phyloP scores from a whole-genome alignment of 2,888 invertebrate species.

The Luffia ferchaultella region DNA sequence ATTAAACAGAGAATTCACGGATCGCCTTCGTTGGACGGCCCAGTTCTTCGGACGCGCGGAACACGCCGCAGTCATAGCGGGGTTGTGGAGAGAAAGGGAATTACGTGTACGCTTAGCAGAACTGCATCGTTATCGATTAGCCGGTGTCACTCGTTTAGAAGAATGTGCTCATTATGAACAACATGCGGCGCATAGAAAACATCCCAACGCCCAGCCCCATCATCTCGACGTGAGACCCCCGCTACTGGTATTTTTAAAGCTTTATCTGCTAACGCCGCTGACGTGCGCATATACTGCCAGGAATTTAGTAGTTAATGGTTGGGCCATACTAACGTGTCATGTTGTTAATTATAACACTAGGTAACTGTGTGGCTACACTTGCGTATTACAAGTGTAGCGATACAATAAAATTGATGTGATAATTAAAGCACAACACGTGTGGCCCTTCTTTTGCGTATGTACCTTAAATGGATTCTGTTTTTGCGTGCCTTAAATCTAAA shows the following conservation, averaged over 20 bases:
- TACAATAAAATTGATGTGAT: too few relatives aligned
- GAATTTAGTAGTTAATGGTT: slow-evolving; percentile 16
- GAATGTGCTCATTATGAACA: slow-evolving; percentile 91
- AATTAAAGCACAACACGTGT: too few relatives aligned
- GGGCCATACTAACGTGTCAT: slow-evolving; percentile 3
- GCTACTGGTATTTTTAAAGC: slow-evolving; percentile 24
- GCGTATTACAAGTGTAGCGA: too few relatives aligned
- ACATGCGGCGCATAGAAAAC: slow-evolving; percentile 70
- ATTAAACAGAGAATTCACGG: slow-evolving; percentile 74
- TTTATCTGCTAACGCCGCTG: slow-evolving; percentile 2
- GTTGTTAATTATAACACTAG: neutral
- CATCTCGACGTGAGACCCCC: slow-evolving; percentile 45
- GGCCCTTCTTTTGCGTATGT: too few relatives aligned
- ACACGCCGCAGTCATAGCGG: slow-evolving; percentile 80
- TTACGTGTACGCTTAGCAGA: slow-evolving; percentile 84
- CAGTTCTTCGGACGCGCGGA: slow-evolving; percentile 90
- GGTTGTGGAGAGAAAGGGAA: slow-evolving; percentile 85
- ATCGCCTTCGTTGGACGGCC: slow-evolving; percentile 84
- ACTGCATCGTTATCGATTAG: slow-evolving; percentile 82
- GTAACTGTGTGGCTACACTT: too few relatives aligned
- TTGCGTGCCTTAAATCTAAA: too few relatives aligned
- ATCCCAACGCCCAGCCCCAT: slow-evolving; percentile 50
- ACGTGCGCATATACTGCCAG: neutral
- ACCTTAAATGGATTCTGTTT: too few relatives aligned
- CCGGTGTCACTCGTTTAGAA: slow-evolving; percentile 83